Conservation (phyloP, 1,140 invertebrate species). For the Macrobrachium nipponense region DNA sequence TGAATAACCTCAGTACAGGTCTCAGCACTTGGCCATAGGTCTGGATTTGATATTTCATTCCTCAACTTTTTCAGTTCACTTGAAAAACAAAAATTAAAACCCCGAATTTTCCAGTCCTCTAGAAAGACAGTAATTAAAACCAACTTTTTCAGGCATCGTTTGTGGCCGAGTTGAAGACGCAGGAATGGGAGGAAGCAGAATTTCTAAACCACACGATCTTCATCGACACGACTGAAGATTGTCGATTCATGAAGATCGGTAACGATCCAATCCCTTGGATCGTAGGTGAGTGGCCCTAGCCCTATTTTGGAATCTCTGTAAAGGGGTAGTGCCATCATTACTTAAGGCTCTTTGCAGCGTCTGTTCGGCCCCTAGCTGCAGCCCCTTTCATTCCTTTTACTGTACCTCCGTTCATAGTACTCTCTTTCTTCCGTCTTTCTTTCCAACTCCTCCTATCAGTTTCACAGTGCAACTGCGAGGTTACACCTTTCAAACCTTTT, state of each 20-base stretch:
- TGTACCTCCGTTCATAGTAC: too few species aligned
- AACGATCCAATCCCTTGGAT: conserved; percentile 56
- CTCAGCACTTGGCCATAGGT: too few species aligned
- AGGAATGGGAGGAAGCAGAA: conserved; percentile 57
- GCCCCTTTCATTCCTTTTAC: too few species aligned
- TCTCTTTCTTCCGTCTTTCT: too few species aligned
- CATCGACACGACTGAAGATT: conserved; percentile 44
- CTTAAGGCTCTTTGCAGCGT: background rate
- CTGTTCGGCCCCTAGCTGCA: background rate
- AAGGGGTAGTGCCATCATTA: background rate
- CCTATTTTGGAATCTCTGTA: background rate
- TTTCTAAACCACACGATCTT: conserved; percentile 48
- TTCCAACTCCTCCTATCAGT: too few species aligned
- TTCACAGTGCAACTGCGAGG: too few species aligned
- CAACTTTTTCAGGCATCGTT: conserved; percentile 46
- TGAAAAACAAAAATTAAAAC: background rate
- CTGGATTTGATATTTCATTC: too few species aligned
- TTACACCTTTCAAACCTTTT: too few species aligned
- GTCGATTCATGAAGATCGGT: conserved; percentile 15
- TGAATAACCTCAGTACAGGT: too few species aligned
- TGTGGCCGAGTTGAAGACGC: conserved; percentile 37
- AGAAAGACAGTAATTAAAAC: background rate
- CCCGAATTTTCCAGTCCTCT: too few species aligned
- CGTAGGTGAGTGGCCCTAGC: conserved; percentile 33
- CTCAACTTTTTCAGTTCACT: background rate